Conservation (phyloP, 2,888 invertebrate species). For the Phlogophora meticulosa region DNA sequence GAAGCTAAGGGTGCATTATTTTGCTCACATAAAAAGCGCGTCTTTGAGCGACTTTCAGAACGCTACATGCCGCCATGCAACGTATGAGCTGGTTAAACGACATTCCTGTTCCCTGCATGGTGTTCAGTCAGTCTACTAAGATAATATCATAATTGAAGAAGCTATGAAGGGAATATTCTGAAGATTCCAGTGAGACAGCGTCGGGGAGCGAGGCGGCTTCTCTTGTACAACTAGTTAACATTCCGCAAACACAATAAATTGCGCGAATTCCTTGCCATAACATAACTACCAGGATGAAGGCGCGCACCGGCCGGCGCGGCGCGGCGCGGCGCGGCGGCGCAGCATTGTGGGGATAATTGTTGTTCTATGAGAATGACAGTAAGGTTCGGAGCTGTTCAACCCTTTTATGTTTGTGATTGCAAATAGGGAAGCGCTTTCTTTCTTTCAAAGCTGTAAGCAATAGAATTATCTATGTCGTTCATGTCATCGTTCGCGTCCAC, state of each 20-base stretch:
- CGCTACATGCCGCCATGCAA: too few relatives aligned
- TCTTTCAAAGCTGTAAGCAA: neutral
- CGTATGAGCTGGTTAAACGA: neutral
- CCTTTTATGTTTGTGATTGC: neutral
- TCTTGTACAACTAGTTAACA: conserved; percentile 46
- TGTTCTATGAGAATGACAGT: neutral
- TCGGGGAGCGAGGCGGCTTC: conserved; percentile 11
- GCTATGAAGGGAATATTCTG: conserved; percentile 41
- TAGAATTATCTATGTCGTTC: too few relatives aligned
- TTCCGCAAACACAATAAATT: conserved; percentile 47
- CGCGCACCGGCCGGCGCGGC: too few relatives aligned
- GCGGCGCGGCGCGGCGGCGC: too few relatives aligned
- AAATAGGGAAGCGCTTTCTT: neutral
- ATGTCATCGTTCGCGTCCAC: neutral
- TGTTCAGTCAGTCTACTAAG: conserved; percentile 12
- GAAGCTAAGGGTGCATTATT: too few relatives aligned
- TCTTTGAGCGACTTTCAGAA: too few relatives aligned
- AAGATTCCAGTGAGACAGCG: conserved; percentile 30
- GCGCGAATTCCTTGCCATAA: conserved; percentile 39
- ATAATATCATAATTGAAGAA: conserved; percentile 39
- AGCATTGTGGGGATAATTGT: conserved; percentile 9
- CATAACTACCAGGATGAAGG: conserved; percentile 16
- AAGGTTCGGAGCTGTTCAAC: neutral
- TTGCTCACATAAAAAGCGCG: too few relatives aligned
- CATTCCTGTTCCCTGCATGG: neutral